Conservation (phyloP, 2,113 vertebrate species). For the Chlamydotis undulata region DNA sequence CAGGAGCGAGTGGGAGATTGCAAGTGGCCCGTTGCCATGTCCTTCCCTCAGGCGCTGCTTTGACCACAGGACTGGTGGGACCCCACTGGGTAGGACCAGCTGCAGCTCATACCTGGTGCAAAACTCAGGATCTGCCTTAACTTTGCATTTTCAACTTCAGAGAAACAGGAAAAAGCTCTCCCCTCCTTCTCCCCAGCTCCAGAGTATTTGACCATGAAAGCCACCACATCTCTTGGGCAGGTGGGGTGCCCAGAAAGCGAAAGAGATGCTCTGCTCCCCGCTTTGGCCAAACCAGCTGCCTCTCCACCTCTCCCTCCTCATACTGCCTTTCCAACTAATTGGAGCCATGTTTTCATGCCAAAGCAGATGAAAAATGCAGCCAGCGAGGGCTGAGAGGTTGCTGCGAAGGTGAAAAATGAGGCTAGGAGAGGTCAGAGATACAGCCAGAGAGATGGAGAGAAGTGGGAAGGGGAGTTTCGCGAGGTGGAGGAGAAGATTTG, state of each 20-base stretch:
- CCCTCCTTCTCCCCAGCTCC: accelerated
- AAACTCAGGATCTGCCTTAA: neutral
- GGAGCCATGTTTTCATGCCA: slow-evolving; percentile 20
- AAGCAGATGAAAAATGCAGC: slow-evolving; percentile 22
- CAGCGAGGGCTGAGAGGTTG: neutral
- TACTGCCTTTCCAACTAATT: neutral
- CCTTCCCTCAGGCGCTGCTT: neutral
- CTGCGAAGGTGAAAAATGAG: slow-evolving; percentile 39
- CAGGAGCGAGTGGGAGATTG: neutral
- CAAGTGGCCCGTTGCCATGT: neutral
- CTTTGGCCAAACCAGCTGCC: neutral
- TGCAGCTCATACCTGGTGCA: neutral
- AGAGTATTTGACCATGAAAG: neutral
- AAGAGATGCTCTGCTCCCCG: neutral
- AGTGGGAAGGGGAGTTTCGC: neutral
- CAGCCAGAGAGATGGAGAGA: neutral
- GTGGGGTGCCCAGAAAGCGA: neutral
- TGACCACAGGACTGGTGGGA: neutral
- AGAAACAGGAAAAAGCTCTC: neutral
- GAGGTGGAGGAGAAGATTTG: neutral
- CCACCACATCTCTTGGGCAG: neutral
- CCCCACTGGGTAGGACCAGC: neutral
- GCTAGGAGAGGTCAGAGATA: slow-evolving; percentile 1
- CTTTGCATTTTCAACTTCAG: neutral
- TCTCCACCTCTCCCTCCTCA: neutral